phyloP scores from a whole-genome alignment of 92 coral and sea anemone genomes.

The Zoanthus sansibaricus region DNA sequence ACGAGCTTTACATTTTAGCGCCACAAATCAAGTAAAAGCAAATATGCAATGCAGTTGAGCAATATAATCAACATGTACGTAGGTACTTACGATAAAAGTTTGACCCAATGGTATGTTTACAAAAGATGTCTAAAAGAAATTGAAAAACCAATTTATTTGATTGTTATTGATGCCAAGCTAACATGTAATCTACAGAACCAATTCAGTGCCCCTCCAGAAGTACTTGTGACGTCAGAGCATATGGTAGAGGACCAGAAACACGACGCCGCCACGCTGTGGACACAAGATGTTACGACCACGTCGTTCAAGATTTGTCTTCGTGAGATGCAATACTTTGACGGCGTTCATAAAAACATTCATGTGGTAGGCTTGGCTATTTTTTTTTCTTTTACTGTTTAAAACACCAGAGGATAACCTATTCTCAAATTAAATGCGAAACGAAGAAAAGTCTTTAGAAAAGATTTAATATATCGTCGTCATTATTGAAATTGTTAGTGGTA shows the following conservation, averaged over 20 bases:
- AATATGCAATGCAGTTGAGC: too few species aligned
- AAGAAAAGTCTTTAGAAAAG: too few species aligned
- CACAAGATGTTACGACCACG: slow-evolving; percentile 71
- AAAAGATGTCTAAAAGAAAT: too few species aligned
- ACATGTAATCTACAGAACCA: slow-evolving; percentile 47
- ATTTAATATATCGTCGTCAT: too few species aligned
- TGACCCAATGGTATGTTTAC: too few species aligned
- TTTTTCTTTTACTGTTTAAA: not conserved
- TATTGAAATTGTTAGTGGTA: too few species aligned
- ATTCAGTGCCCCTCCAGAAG: slow-evolving; percentile 59
- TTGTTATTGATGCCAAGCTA: not conserved
- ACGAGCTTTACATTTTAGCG: too few species aligned
- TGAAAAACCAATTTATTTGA: too few species aligned
- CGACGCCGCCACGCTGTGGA: slow-evolving; percentile 86
- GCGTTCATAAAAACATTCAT: slow-evolving; percentile 67
- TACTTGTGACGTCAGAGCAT: slow-evolving; percentile 78
- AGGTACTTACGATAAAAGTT: too few species aligned
- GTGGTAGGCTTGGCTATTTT: slow-evolving; percentile 56
- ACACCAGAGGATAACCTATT: not conserved
- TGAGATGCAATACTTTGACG: slow-evolving; percentile 83
- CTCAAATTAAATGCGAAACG: not conserved
- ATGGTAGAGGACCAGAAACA: slow-evolving; percentile 66
- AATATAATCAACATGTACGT: too few species aligned
- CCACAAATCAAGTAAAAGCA: too few species aligned
- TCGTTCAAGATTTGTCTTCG: slow-evolving; percentile 83